Conservation (phyloP, 2,797 vertebrate genomes). For the Decapterus maruadsi region DNA sequence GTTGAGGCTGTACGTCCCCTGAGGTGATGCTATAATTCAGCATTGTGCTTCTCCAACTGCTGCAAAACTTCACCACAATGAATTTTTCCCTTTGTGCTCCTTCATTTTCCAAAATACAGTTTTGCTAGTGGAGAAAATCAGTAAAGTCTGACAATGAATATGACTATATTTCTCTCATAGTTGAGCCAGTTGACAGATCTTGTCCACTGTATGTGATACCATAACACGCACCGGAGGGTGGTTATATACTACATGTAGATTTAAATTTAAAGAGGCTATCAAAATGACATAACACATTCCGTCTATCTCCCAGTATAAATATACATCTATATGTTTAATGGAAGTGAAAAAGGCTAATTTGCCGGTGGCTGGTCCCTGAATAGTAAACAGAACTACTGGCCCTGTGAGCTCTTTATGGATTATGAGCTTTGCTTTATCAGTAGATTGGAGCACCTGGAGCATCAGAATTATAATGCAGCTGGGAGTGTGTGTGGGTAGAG, state of each 20-base stretch:
- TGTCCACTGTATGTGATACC: background rate
- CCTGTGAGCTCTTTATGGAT: slow-evolving; percentile 80
- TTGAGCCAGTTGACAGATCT: background rate
- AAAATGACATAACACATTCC: slow-evolving; percentile 21
- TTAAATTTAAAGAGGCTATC: slow-evolving; percentile 25
- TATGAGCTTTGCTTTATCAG: slow-evolving; percentile 84
- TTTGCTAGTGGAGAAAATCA: slow-evolving; percentile 7
- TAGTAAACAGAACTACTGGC: slow-evolving; percentile 74
- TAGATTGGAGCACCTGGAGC: slow-evolving; percentile 80
- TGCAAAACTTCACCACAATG: slow-evolving; percentile 37
- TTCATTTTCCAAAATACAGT: slow-evolving; percentile 10
- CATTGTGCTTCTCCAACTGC: slow-evolving; percentile 45
- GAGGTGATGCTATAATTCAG: slow-evolving; percentile 59
- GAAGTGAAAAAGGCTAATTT: slow-evolving; percentile 48
- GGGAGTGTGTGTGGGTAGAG: slow-evolving; percentile 46
- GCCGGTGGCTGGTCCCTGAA: slow-evolving; percentile 69
- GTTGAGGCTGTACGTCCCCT: slow-evolving; percentile 49
- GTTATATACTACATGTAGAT: slow-evolving; percentile 1
- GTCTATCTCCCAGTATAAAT: slow-evolving; percentile 25
- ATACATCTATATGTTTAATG: slow-evolving; percentile 49
- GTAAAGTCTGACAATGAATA: slow-evolving; percentile 5
- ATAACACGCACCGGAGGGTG: background rate
- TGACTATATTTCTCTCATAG: slow-evolving; percentile 5
- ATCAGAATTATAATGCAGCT: slow-evolving; percentile 75
- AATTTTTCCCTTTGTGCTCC: slow-evolving; percentile 27